Base-by-base conservation (phyloP, 1,140 invertebrate species). In the Bombus huntii region DNA sequence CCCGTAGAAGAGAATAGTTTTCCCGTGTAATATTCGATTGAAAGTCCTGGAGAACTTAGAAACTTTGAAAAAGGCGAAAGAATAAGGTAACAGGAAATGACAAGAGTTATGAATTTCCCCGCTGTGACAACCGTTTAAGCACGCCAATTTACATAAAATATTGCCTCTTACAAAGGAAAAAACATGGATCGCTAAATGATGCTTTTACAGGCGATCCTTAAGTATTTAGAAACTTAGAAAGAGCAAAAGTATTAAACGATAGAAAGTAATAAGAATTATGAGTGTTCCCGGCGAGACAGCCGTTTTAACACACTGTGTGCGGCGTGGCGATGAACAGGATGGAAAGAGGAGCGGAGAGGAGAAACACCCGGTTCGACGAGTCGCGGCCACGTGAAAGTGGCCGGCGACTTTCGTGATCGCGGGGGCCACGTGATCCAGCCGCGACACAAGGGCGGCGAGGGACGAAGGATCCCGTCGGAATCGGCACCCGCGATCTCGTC, bases 371-470 rank as follows among this genome's bases (percentile, higher is more conserved):
- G 87, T 88, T 83, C 77, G 87, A 87, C 90, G 89, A 92, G 92
- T 92, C 83, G 92, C 89, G 62, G 91, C 92, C 89, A 91, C 91
- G 92, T 93, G 92, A 93, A 93, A 93, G 91, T 93, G 74, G 89
- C 88, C 89, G 91, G 80, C 90, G 84, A 91, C 90, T 93, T 92
- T 93, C 92, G 86, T 92, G 88, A 89, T 83, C 89, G 86, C 83
- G 88, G 71, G 47, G 66, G 34, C 89, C 89, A 90, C 83, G 83
- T 81, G 83, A 85, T 72, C 68, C 18, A 18, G 3, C 34, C 75
- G 37, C 62, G 65, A 79, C 88, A 68, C 73, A 75, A 78, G 78
- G 78, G 79, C 68, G 80, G 72, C 88, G 78, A 87, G 83, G 80
- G 80, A 86, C 87, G 80, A 88, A 90, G 77, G 83, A 90, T 89